Conservation (phyloP, 2,797 vertebrate genomes). For the Diplodus puntazzo region DNA sequence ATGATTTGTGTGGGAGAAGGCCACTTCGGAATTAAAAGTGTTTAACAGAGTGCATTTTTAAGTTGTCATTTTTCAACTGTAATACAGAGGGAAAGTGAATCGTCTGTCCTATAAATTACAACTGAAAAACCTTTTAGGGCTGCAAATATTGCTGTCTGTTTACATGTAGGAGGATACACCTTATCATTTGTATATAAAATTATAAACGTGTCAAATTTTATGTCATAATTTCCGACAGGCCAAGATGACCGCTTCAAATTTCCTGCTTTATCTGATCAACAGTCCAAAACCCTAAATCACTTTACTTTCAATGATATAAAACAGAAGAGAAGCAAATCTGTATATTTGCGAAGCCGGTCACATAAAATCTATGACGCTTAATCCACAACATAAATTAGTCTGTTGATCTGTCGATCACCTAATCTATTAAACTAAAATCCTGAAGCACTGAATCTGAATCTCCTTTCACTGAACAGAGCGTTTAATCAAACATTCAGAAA, state of each 20-base stretch:
- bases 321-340: background rate
- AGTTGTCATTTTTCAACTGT: background rate
- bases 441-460: background rate
- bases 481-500: slow-evolving; percentile 18
- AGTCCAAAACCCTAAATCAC: background rate
- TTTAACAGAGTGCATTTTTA: background rate
- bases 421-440: background rate
- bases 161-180: too few relatives aligned
- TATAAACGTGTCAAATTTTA: background rate
- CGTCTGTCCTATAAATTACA: background rate
- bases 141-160: background rate
- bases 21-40: background rate
- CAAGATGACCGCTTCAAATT: background rate
- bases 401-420: background rate
- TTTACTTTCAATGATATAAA: background rate
- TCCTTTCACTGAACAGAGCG: background rate
- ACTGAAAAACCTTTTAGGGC: background rate
- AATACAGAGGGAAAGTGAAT: background rate
- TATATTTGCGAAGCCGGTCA: background rate
- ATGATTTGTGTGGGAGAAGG: slow-evolving; percentile 3
- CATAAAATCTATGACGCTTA: background rate
- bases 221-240: background rate
- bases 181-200: too few relatives aligned
- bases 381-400: background rate
- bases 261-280: background rate